Evolutionary conservation across 2,888 invertebrate species (phyloP), one percentile per base, ranked within the genome.

Genomic region (Ecliptopera silaceata): DNA sequence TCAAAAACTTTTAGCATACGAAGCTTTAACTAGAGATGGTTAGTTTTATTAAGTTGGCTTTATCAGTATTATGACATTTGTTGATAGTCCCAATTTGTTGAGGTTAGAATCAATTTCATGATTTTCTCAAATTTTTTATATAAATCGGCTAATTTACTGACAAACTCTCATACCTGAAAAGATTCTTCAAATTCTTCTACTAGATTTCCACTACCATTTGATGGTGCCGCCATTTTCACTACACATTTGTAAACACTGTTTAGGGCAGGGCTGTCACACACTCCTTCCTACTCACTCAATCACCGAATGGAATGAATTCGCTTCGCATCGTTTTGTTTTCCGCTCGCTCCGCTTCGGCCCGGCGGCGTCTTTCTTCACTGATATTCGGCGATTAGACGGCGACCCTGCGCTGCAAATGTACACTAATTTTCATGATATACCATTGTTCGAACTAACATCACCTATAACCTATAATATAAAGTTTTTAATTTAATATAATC

Each of bases 181-280:
- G 97, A 96, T 91, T 97, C 97, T 86, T 97, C 97, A 74, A 97
- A 97, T 84, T 97, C 97, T 77, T 97, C 97, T 49, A 97, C 96
- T 50, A 97, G 88, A 91, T 97, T 97, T 39, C 96, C 96, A 83
- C 95, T 95, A 59, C 96, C 96, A 78, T 96, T 96, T 57, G 96
- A 95, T 60, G 96, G 95, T 59, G 95, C 94, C 77, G 95, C 94
- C 95, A 96, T 95, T 69, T 70, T 73, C 43, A 4, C 31, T 45
- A 45, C 54, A 54, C 65, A 61, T 59, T 50, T 46, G 63, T 43
- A 48, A 39, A 39, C 29, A 39, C 47, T 48, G 18, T 38, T 44
- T 52, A 26, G 8, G 26, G 26, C 64, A 66, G 66, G 64, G 66
- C 56, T 66, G 47, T 65, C 63, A 67, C 71, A 65, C 22, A 22